Evolutionary conservation across 2,113 vertebrate species (phyloP).

Genomic region (Dendropsophus ebraccatus): DNA sequence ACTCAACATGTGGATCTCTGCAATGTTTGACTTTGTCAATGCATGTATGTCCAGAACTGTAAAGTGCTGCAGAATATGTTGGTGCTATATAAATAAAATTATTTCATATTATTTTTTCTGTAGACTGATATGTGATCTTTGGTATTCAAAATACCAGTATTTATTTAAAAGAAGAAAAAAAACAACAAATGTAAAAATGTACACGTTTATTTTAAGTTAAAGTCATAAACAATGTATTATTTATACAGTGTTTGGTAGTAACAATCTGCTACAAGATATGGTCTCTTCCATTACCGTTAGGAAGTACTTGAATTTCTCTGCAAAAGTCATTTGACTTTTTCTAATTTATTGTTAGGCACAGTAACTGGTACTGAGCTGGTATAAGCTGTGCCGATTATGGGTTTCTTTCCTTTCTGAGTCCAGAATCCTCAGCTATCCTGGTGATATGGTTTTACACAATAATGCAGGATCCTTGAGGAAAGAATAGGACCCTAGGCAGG

Average conservation of each 20-base stretch:
- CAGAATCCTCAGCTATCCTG: background rate
- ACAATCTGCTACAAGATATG: background rate
- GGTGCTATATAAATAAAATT: no score
- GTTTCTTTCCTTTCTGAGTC: background rate
- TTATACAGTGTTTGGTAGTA: background rate
- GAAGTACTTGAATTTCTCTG: background rate
- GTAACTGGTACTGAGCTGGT: no score
- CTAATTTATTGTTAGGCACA: background rate
- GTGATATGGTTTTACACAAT: background rate
- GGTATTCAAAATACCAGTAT: background rate
- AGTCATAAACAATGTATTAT: background rate
- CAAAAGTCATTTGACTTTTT: constrained; percentile 1
- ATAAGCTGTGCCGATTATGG: no score
- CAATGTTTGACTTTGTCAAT: no score
- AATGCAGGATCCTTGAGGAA: constrained; percentile 1
- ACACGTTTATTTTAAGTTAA: constrained; percentile 20
- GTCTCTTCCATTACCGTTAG: background rate
- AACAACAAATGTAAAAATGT: background rate
- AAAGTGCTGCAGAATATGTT: no score
- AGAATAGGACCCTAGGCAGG: background rate
- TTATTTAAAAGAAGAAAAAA: background rate
- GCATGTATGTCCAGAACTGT: no score
- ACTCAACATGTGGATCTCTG: no score
- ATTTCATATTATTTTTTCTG: background rate
- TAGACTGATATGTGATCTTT: background rate